phyloP scores from a whole-genome alignment of 2,113 vertebrate species.

The Macroglossus sobrinus region DNA sequence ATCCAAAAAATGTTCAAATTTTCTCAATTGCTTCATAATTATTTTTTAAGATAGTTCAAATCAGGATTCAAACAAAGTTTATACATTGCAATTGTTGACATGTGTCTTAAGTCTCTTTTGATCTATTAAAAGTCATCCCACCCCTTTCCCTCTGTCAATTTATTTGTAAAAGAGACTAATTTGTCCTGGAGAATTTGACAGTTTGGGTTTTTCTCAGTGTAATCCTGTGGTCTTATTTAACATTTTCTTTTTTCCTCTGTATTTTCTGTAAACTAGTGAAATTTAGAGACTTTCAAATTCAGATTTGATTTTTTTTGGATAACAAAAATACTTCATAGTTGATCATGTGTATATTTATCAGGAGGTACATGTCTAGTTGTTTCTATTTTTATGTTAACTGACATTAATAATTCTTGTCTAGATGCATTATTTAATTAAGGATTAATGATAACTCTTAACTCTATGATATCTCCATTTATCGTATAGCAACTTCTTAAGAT shows the following conservation, averaged over 20 bases:
- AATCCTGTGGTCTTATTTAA: background rate
- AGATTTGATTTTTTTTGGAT: background rate
- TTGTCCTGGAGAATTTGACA: background rate
- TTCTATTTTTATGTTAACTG: background rate
- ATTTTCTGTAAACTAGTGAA: background rate
- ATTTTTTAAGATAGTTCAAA: background rate
- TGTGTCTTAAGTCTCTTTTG: background rate
- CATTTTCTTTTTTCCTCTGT: background rate
- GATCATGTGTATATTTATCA: background rate
- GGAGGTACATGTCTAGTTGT: background rate
- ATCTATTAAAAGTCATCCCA: background rate
- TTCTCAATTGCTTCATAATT: background rate
- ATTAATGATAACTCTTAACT: background rate
- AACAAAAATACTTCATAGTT: background rate
- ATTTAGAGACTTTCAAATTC: conserved; percentile 18
- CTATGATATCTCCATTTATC: background rate
- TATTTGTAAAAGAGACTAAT: background rate
- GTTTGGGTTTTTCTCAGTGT: background rate
- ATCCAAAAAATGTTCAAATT: background rate
- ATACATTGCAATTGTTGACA: background rate
- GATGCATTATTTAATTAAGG: background rate
- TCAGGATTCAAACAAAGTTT: background rate
- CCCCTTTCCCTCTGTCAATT: background rate
- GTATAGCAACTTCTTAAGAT: background rate
- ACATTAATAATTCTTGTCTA: background rate